Conservation (phyloP, 2,888 invertebrate genomes). For the Pyrocoelia pectoralis region DNA sequence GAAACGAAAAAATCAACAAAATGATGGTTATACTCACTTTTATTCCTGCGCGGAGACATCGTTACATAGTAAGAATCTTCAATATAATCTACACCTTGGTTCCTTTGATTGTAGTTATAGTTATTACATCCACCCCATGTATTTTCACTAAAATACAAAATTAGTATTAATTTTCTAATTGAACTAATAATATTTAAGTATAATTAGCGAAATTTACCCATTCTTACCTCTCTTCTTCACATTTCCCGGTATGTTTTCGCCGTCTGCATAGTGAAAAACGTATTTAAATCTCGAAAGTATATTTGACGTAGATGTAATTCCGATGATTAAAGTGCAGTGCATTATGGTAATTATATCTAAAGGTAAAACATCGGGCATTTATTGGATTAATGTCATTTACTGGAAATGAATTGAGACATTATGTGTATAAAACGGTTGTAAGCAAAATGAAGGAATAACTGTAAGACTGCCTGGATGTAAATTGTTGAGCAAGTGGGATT, state of each 20-base stretch:
- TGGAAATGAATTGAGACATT: too few relatives aligned
- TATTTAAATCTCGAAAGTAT: background rate
- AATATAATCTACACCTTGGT: constrained; percentile 53
- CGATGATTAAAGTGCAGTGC: too few relatives aligned
- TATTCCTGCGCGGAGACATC: constrained; percentile 15
- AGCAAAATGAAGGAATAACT: too few relatives aligned
- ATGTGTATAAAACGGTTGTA: too few relatives aligned
- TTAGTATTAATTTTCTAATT: constrained; percentile 15
- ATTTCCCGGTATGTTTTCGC: constrained; percentile 65
- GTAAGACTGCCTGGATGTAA: too few relatives aligned
- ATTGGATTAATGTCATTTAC: too few relatives aligned
- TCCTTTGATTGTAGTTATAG: constrained; percentile 58
- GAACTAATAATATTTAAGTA: background rate
- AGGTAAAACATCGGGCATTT: too few relatives aligned
- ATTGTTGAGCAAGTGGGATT: too few relatives aligned
- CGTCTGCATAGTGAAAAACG: constrained; percentile 57
- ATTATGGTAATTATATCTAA: too few relatives aligned
- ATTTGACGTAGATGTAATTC: too few relatives aligned
- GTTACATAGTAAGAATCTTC: constrained; percentile 21
- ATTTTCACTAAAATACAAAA: constrained; percentile 62
- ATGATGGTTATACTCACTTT: constrained; percentile 14
- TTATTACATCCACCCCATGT: constrained; percentile 64
- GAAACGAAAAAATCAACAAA: background rate
- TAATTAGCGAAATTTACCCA: background rate
- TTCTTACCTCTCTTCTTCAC: constrained; percentile 65